Conservation (phyloP, 2,797 vertebrate genomes). For the Crocodylus rhombifer region DNA sequence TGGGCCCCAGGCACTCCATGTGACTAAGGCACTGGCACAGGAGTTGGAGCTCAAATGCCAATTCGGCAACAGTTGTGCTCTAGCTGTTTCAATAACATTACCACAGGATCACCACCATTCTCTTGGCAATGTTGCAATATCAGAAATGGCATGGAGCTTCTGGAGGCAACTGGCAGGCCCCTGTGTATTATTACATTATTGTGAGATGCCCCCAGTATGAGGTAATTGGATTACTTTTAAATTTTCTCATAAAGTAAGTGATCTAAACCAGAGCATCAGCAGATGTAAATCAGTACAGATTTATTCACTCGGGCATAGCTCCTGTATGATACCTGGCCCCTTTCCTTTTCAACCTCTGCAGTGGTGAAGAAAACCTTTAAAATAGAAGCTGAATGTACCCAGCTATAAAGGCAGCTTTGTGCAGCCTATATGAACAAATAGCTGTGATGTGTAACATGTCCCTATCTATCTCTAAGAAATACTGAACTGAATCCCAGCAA, state of each 20-base stretch:
- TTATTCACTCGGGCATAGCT: rapidly evolving
- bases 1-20: not conserved
- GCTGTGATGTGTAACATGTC: too few species aligned
- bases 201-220: not conserved
- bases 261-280: not conserved
- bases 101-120: not conserved
- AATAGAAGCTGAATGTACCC: not conserved
- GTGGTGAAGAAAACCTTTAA: rapidly evolving
- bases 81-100: not conserved
- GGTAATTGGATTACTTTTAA: not conserved
- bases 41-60: not conserved
- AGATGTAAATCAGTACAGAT: not conserved
- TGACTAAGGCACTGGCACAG: not conserved
- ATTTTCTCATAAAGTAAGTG: not conserved
- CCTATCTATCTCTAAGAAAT: not conserved
- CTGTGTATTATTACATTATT: not conserved
- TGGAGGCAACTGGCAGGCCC: too few species aligned
- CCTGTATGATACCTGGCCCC: rapidly evolving
- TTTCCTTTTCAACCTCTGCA: rapidly evolving
- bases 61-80: not conserved
- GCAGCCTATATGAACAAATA: not conserved
- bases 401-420: not conserved
- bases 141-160: not conserved
- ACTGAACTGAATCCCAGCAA: not conserved
- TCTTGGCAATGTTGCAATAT: too few species aligned